These are phyloP conservation scores for Panzeria rudis DNA, from an alignment of 2,888 invertebrate genomes.

Conservation along the genomic window DNA sequence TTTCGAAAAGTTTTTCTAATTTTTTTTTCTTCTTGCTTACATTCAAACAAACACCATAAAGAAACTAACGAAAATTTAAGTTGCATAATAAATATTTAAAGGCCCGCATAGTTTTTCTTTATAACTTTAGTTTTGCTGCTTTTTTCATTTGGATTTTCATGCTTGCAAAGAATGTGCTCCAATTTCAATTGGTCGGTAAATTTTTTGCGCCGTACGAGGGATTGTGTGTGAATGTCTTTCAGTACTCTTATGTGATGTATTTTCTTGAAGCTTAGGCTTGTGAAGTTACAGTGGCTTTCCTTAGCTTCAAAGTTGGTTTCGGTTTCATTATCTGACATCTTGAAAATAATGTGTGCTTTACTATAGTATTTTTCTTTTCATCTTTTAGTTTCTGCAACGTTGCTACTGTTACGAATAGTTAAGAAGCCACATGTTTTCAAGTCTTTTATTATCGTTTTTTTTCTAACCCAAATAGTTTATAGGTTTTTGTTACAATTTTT, in stretches of 20 bases:
- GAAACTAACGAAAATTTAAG: slow-evolving; percentile 41
- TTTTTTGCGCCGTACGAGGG: not conserved
- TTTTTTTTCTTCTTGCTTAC: slow-evolving; percentile 7
- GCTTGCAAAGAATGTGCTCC: slow-evolving; percentile 66
- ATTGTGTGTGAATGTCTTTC: not conserved
- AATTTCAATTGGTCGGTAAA: slow-evolving; percentile 57
- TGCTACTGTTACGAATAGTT: slow-evolving; percentile 36
- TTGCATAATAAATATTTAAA: slow-evolving; percentile 66
- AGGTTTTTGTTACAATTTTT: slow-evolving; percentile 57
- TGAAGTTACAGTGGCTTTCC: slow-evolving; percentile 20
- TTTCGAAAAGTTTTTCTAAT: slow-evolving; percentile 17
- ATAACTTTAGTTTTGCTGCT: slow-evolving; percentile 44
- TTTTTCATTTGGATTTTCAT: slow-evolving; percentile 15
- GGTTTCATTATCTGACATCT: slow-evolving; percentile 54
- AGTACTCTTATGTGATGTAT: slow-evolving; percentile 24
- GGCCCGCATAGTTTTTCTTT: slow-evolving; percentile 60
- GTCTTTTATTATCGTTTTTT: slow-evolving; percentile 43
- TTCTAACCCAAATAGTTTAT: slow-evolving; percentile 52
- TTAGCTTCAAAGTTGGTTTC: slow-evolving; percentile 18
- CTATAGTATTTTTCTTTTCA: slow-evolving; percentile 51
- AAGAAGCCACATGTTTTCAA: slow-evolving; percentile 66
- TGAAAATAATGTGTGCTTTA: slow-evolving; percentile 54
- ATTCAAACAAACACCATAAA: slow-evolving; percentile 4
- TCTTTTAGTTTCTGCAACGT: slow-evolving; percentile 19
- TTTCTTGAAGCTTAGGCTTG: slow-evolving; percentile 8